Evolutionary conservation across 2,888 invertebrate genomes (phyloP).

Genomic region (Deilephila elpenor): DNA sequence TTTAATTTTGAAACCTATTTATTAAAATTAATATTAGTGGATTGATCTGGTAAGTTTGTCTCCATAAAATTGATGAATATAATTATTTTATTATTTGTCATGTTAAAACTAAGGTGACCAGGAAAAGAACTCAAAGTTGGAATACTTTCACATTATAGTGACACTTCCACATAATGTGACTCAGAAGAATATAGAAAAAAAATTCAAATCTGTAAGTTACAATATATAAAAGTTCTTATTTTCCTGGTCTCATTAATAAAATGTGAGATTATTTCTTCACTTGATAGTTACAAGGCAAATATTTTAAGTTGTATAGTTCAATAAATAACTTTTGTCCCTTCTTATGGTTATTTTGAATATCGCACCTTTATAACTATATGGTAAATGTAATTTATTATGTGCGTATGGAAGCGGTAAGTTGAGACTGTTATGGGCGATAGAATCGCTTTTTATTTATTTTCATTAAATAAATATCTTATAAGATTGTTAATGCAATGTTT

Average conservation of each 20-base stretch:
- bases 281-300: background rate
- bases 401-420: conserved; percentile 25
- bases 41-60: too few relatives aligned
- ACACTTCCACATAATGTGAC: too few relatives aligned
- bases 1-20: background rate
- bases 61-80: too few relatives aligned
- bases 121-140: too few relatives aligned
- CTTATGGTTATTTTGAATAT: background rate
- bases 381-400: conserved; percentile 31
- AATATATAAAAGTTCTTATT: too few relatives aligned
- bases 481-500: conserved; percentile 21
- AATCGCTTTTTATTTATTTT: conserved; percentile 33
- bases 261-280: background rate
- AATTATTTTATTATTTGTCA: too few relatives aligned
- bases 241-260: too few relatives aligned
- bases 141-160: too few relatives aligned
- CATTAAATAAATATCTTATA: conserved; percentile 23
- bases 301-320: background rate
- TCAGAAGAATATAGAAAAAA: too few relatives aligned
- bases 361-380: background rate
- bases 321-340: background rate
- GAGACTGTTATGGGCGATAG: conserved; percentile 35
- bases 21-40: background rate
- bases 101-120: too few relatives aligned
- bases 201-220: too few relatives aligned